Evolutionary conservation across 2,797 vertebrate genomes (phyloP), one percentile per base, ranked within the genome.

Genomic region (Mus caroli): DNA sequence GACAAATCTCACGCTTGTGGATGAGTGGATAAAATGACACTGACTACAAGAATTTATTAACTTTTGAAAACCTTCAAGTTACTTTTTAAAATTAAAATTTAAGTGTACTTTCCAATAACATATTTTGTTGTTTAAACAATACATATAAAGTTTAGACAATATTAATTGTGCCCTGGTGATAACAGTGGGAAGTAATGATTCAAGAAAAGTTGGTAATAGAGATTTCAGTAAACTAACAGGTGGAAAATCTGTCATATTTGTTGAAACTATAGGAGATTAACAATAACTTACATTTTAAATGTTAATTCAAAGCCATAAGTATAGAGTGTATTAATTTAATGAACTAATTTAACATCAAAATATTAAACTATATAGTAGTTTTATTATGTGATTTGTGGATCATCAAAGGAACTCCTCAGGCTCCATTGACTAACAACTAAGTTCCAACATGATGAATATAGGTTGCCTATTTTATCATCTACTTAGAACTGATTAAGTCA

Each of bases 221-320:
- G 40, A 54, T 40, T 71, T 73, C 50, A 28, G 31, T 52, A 56
- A 71, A 71, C 7, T 5, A 86, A 71, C 85, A 28, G 1, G 9
- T 28, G 14, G 22, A 87, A 87, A 73, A 71, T 56, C 19, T 28
- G n/a, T 19, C 8, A 28, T 56, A 54, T 37, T 87, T 71, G 10
- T 71, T 87, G 73, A 87, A 69, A 73, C 28, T 28, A 56, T 5
- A 88, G 64, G 19, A 88, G 28, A 93, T 82, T 77, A 86, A 84
- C 22, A 94, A 94, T 46, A 86, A 96, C 28, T 24, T 95, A 58
- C n/a, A 91, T 20, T 92, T 84, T 40, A 79, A 95, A 89, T 90
- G 52, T 80, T 92, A 93, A 94, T 56, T 91, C 28, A 92, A 0
- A 73, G 28, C 43, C 34, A 56, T 86, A 67, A 73, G 43, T 15